phyloP scores from a whole-genome alignment of 2,888 invertebrate species.

The Drosophila paucipuncta region DNA sequence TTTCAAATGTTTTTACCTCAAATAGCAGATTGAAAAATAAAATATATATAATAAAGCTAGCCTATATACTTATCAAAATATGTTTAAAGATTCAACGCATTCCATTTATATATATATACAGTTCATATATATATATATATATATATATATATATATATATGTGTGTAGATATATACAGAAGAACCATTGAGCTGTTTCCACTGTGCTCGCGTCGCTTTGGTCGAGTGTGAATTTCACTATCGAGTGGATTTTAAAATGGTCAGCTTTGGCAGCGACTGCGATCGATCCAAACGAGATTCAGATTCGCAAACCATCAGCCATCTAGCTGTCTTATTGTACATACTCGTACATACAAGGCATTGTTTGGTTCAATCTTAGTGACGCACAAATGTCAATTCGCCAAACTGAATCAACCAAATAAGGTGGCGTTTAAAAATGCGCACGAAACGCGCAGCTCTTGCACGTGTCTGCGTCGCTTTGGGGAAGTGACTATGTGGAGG shows the following conservation, averaged over 20 bases:
- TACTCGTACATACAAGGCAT: slow-evolving; percentile 51
- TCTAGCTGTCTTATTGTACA: slow-evolving; percentile 13
- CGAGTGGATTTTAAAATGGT: slow-evolving; percentile 64
- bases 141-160: too few species aligned
- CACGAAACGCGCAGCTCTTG: slow-evolving; percentile 51
- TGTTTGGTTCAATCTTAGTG: slow-evolving; percentile 43
- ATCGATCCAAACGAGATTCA: slow-evolving; percentile 28
- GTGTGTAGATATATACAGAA: neutral
- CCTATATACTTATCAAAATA: too few species aligned
- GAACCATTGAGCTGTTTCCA: neutral
- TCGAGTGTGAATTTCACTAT: slow-evolving; percentile 52
- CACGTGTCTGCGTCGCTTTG: slow-evolving; percentile 48
- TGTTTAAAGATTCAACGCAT: neutral
- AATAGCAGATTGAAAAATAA: neutral
- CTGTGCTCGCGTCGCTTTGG: slow-evolving; percentile 15
- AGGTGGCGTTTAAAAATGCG: slow-evolving; percentile 65
- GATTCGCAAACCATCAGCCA: slow-evolving; percentile 17
- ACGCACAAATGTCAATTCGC: slow-evolving; percentile 42
- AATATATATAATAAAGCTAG: too few species aligned
- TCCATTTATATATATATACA: neutral
- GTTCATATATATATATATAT: too few species aligned
- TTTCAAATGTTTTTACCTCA: neutral
- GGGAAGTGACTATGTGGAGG: neutral
- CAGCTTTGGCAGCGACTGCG: slow-evolving; percentile 60
- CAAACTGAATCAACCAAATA: slow-evolving; percentile 54